These are phyloP conservation scores for Pharmacophagus antenor DNA, from an alignment of 2,888 invertebrate genomes.

Conservation along the genomic window DNA sequence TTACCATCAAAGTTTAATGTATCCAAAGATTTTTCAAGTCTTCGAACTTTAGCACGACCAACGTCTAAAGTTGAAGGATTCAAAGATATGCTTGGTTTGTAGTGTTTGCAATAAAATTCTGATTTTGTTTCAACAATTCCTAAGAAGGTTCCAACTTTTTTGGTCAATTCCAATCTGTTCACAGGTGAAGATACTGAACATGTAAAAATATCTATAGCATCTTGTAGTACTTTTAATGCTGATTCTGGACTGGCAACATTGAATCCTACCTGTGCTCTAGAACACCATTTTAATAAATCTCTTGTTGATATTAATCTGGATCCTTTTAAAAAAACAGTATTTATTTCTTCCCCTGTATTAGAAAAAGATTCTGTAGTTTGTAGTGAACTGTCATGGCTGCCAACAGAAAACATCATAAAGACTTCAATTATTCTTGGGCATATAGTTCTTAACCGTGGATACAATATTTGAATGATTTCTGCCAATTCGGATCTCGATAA, in stretches of 20 bases:
- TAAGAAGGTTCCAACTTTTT: conserved; percentile 88
- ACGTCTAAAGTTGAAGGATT: conserved; percentile 82
- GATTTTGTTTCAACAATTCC: conserved; percentile 91
- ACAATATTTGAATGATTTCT: conserved; percentile 84
- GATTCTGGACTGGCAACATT: conserved; percentile 86
- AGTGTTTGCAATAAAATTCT: conserved; percentile 87
- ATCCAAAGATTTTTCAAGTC: conserved; percentile 65
- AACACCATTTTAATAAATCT: conserved; percentile 96
- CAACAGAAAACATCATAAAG: conserved; percentile 89
- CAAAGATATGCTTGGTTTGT: conserved; percentile 88
- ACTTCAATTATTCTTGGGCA: conserved; percentile 89
- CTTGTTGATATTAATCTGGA: conserved; percentile 89
- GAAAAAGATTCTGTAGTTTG: conserved; percentile 56
- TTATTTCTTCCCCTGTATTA: conserved; percentile 43
- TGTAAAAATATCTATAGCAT: conserved; percentile 95
- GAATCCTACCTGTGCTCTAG: conserved; percentile 87
- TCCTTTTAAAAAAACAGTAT: conserved; percentile 60
- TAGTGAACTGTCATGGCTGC: conserved; percentile 80
- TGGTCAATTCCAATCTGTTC: conserved; percentile 84
- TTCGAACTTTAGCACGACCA: conserved; percentile 83
- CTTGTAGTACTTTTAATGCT: conserved; percentile 88
- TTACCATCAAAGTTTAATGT: conserved; percentile 61
- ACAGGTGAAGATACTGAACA: conserved; percentile 86
- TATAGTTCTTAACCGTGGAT: conserved; percentile 86
- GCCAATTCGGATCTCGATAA: conserved; percentile 87